Base-by-base conservation (phyloP, 2,113 vertebrate genomes). In the Burhinus oedicnemus region DNA sequence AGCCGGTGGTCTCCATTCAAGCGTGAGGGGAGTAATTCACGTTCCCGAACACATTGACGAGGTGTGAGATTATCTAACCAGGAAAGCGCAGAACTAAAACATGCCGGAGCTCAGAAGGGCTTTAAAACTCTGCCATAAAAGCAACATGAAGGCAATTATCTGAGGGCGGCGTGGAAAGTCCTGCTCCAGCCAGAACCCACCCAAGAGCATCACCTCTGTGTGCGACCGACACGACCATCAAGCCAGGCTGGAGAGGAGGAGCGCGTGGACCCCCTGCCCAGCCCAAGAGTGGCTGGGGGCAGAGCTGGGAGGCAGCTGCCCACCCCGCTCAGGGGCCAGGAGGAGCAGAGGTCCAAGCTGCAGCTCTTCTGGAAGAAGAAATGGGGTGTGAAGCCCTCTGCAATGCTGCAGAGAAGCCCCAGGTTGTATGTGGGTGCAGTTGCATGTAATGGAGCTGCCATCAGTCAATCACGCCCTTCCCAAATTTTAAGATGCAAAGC, bases 371-470 rank as follows among this genome's bases (percentile, higher is more conserved):
- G 30, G 47, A 51, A 22, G 32, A 70, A 6, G 25, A 82, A 75
- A 75, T 17, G 7, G 20, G 18, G 8, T 9, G 9, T 18, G 49
- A 57, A 77, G 25, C 71, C 21, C 71, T 26, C 27, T 16, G 36
- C 38, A 16, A 4, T 2, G 13, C n/a, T 42, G 45, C 64, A 15
- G 55, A 81, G 64, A 16, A 61, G 20, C 76, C 27, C n/a, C 47
- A n/a, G 9, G 64, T 4, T 13, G 6, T 22, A 40, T 0, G 3
- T 11, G 6, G 18, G 20, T 6, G 2, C 20, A 15, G 52, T 1
- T 36, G 22, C 12, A 9, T 5, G 27, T 36, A 23, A 16, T 0
- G 34, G 55, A 76, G 11, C 29, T 8, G 8, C 58, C 30, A 27
- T 13, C 19, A 2, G 25, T 6, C 45, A n/a, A 3, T 5, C 27